Evolutionary conservation across 2,888 invertebrate species (phyloP).

Genomic region (Micropterix aruncella): DNA sequence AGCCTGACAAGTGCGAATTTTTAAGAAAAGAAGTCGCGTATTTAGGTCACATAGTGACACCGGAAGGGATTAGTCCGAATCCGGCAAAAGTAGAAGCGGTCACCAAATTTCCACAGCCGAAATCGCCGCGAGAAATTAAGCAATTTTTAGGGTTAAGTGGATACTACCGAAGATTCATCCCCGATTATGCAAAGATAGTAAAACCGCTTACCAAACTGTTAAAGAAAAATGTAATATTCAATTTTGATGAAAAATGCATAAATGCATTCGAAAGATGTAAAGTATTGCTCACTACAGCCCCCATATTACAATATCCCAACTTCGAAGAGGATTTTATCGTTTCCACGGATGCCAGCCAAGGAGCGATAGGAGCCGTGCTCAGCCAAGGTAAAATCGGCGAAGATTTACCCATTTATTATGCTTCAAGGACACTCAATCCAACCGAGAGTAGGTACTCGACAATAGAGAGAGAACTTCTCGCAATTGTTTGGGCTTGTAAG

Average conservation of each 20-base stretch:
- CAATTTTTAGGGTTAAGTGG: slow-evolving; percentile 13
- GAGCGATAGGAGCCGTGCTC: slow-evolving; percentile 16
- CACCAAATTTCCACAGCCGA: slow-evolving; percentile 12
- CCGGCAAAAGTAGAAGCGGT: slow-evolving; percentile 11
- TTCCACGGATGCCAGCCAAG: slow-evolving; percentile 17
- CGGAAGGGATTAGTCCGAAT: slow-evolving; percentile 9
- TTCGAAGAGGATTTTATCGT: slow-evolving; percentile 16
- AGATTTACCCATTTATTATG: slow-evolving; percentile 15
- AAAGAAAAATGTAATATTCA: slow-evolving; percentile 13
- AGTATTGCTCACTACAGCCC: slow-evolving; percentile 13
- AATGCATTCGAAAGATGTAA: slow-evolving; percentile 15
- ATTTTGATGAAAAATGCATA: slow-evolving; percentile 10
- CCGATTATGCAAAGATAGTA: slow-evolving; percentile 14
- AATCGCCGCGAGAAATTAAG: slow-evolving; percentile 6
- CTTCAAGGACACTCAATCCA: slow-evolving; percentile 15
- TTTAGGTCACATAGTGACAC: slow-evolving; percentile 12
- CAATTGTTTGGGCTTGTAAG: slow-evolving; percentile 19
- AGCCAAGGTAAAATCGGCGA: slow-evolving; percentile 15
- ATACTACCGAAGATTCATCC: slow-evolving; percentile 15
- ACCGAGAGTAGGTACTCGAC: slow-evolving; percentile 16
- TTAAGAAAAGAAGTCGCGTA: slow-evolving; percentile 12
- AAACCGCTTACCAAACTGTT: slow-evolving; percentile 14
- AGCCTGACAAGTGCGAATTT: slow-evolving; percentile 15
- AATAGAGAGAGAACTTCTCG: slow-evolving; percentile 20
- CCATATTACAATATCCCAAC: slow-evolving; percentile 19